Base-by-base conservation (phyloP, 1,140 invertebrate genomes). In the Drosophila albomicans region DNA sequence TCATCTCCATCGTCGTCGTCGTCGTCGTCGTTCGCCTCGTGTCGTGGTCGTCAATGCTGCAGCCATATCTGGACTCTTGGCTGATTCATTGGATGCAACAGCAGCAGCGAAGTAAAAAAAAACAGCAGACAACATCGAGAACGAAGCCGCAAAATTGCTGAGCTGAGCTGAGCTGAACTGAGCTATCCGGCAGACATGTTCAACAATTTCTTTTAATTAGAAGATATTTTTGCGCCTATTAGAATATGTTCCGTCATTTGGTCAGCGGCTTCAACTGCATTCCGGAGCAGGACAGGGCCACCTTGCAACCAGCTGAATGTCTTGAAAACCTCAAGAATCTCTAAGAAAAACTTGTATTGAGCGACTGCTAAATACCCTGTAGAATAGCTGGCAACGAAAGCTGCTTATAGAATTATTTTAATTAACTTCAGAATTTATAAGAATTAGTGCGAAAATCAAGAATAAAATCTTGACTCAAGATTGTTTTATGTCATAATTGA, bases 211-310 rank as follows among this genome's bases (percentile, higher is more conserved):
- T 75, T 46, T 73, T 74, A 80, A 77, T 70, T 69, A 80, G 70
- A 80, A 79, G 73, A 69, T 65, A 77, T 84, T 80, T 82, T 68
- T 68, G 67, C 70, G 72, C 67, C 48, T 66, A 85, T 85, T 73
- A 84, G 59, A 80, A 69, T 80, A 82, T 69, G 71, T 69, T 41
- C 45, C 49, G 71, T 69, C 71, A 68, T 10, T 56, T 11, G 7
- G 48, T 54, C 67, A 73, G 67, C 45, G 32, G 48, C 25, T 51
- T 32, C 41, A 59, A 74, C 48, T 13, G 46, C 70, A 67, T 67
- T 16, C 54, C 41, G 15, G 15, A 49, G 5, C 5, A 46, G 15
- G 70, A 66, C 70, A 54, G 28, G 64, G 56, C 46, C 69, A 66
- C 69, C 69, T 65, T 54, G 51, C 30, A 32, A 35, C 13, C 51